A percentile compares a stretch with the other conserved stretches of the same genome.
Evolutionary conservation across 2,888 invertebrate species (phyloP).

Genomic region (Ferdinandea cuprea): DNA sequence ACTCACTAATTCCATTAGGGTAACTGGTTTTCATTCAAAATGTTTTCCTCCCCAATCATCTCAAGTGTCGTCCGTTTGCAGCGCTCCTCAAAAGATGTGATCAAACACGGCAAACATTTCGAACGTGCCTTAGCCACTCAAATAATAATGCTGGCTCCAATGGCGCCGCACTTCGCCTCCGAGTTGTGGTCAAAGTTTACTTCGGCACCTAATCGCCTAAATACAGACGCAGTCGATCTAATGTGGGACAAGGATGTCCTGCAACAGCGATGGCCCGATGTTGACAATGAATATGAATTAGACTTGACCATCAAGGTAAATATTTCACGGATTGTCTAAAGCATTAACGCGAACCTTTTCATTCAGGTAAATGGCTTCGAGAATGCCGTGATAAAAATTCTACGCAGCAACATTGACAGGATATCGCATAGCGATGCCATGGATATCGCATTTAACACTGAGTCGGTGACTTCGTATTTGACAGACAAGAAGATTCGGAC

Average conservation of each 20-base stretch:
- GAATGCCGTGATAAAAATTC: constrained; percentile 84
- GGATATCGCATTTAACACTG: constrained; percentile 84
- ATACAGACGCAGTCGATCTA: constrained; percentile 84
- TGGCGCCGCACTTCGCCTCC: constrained; percentile 95
- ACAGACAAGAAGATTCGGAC: constrained; percentile 81
- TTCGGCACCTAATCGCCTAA: constrained; percentile 86
- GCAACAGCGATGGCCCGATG: constrained; percentile 90
- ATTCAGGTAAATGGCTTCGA: constrained; percentile 84
- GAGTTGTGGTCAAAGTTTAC: constrained; percentile 94
- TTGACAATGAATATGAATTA: constrained; percentile 88
- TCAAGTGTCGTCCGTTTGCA: too few relatives aligned
- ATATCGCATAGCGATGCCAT: constrained; percentile 84
- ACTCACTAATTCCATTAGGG: constrained; percentile 89
- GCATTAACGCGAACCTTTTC: too few relatives aligned
- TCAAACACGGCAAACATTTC: constrained; percentile 88
- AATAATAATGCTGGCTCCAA: constrained; percentile 93
- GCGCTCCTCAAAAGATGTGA: constrained; percentile 86
- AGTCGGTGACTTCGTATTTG: constrained; percentile 80
- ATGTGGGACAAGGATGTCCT: constrained; percentile 88
- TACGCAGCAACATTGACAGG: constrained; percentile 84
- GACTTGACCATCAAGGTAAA: constrained; percentile 87
- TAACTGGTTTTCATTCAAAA: constrained; percentile 81
- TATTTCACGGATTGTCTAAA: too few relatives aligned
- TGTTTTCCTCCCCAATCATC: not conserved
- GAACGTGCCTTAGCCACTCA: constrained; percentile 91